phyloP scores from a whole-genome alignment of 2,113 vertebrate genomes.

The Eolophus roseicapilla region DNA sequence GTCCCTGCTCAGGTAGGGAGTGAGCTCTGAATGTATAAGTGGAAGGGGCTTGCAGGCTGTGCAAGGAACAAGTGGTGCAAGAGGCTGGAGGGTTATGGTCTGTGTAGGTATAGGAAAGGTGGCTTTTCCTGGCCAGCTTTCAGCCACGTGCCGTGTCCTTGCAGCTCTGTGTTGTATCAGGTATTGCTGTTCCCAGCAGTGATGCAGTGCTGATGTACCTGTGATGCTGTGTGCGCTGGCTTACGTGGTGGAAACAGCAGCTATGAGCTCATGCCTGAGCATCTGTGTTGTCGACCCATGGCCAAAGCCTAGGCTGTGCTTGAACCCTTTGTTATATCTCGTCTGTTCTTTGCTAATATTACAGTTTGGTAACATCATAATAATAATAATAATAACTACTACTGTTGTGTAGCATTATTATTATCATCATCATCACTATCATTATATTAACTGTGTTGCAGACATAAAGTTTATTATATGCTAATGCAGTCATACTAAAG shows the following conservation, averaged over 20 bases:
- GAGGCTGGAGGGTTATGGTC: not conserved
- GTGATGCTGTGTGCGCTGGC: not conserved
- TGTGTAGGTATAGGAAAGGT: not conserved
- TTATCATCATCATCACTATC: not conserved
- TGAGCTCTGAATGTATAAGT: not conserved
- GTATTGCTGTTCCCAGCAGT: rapidly evolving
- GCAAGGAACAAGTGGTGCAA: not conserved
- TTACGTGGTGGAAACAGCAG: not conserved
- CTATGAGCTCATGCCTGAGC: not conserved
- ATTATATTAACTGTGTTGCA: not conserved
- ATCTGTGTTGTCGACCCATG: not conserved
- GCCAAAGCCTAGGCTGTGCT: not conserved
- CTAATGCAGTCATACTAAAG: not conserved
- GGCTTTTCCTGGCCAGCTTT: not conserved
- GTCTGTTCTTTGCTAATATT: not conserved
- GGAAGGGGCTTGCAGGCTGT: not conserved
- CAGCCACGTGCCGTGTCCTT: not conserved
- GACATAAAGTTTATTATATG: not conserved
- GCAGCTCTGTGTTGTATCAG: rapidly evolving
- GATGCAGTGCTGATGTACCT: rapidly evolving
- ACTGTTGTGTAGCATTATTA: not conserved
- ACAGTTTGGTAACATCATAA: not conserved
- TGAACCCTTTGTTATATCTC: not conserved
- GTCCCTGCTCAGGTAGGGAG: not conserved
- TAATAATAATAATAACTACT: not conserved